Percentiles rank a stretch among this genome's conserved stretches.
phyloP scores from a whole-genome alignment of 2,113 vertebrate species.

The Pampusana beccarii region DNA sequence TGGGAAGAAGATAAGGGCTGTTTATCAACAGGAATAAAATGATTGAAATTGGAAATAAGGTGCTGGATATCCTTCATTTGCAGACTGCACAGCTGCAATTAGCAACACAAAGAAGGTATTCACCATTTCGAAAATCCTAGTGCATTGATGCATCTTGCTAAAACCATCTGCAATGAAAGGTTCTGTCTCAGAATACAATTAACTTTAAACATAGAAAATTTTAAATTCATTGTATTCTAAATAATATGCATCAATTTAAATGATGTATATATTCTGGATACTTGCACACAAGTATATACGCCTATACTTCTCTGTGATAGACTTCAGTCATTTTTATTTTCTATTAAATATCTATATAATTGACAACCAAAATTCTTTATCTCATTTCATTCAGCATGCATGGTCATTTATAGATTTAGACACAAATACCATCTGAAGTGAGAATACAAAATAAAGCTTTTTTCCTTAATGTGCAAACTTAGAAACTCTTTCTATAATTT shows the following conservation, averaged over 20 bases:
- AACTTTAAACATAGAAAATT: neutral
- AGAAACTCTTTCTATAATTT: slow-evolving; percentile 24
- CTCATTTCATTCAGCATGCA: neutral
- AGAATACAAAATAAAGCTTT: slow-evolving; percentile 37
- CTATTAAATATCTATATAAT: slow-evolving; percentile 24
- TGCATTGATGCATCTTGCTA: slow-evolving; percentile 34
- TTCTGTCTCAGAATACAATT: neutral
- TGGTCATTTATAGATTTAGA: neutral
- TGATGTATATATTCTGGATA: neutral
- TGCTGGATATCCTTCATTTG: slow-evolving; percentile 26
- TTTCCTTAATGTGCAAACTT: slow-evolving; percentile 30
- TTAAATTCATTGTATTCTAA: neutral
- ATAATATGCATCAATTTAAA: neutral
- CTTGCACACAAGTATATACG: neutral
- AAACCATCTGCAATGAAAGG: slow-evolving; percentile 13
- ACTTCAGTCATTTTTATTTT: slow-evolving; percentile 42
- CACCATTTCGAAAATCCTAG: slow-evolving; percentile 13
- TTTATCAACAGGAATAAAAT: slow-evolving; percentile 52
- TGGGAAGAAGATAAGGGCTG: slow-evolving; percentile 48
- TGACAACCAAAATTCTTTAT: neutral
- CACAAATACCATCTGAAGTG: slow-evolving; percentile 2
- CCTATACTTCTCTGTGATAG: neutral
- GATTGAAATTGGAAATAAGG: slow-evolving; percentile 48
- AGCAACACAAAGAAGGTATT: slow-evolving; percentile 53
- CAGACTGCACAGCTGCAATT: slow-evolving; percentile 58